phyloP scores from a whole-genome alignment of 1,140 invertebrate genomes.

The Atta texana region DNA sequence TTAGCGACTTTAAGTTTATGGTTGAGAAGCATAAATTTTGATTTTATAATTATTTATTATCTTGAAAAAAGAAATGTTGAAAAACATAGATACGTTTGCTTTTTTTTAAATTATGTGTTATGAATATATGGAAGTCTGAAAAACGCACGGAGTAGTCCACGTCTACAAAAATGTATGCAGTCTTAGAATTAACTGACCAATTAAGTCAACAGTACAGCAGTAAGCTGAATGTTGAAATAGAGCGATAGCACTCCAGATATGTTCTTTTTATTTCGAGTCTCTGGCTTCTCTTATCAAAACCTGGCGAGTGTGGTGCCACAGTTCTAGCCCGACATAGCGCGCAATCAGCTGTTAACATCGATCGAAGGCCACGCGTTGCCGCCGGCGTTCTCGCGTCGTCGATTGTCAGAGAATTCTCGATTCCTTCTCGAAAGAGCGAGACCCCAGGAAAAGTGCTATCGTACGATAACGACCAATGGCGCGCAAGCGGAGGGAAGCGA shows the following conservation, averaged over 20 bases:
- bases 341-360: conserved; percentile 73
- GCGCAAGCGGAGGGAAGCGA: conserved; percentile 11
- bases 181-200: not conserved
- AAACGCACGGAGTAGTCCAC: not conserved
- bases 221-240: not conserved
- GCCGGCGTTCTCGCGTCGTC: conserved; percentile 8
- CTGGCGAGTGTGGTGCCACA: conserved; percentile 15
- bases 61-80: not conserved
- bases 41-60: not conserved
- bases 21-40: not conserved
- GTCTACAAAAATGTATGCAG: not conserved
- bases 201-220: not conserved
- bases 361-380: conserved; percentile 56
- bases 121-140: too few species aligned
- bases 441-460: not conserved
- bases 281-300: conserved; percentile 31
- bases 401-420: conserved; percentile 33
- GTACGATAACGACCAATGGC: conserved; percentile 7
- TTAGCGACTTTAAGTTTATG: not conserved
- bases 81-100: not conserved
- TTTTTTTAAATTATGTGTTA: not conserved
- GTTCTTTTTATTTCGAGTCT: conserved; percentile 17
- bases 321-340: conserved; percentile 11
- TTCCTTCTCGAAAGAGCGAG: conserved; percentile 13
- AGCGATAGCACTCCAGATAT: not conserved